Evolutionary conservation across 2,113 vertebrate species (phyloP).

Genomic region (Ardeotis arabs): DNA sequence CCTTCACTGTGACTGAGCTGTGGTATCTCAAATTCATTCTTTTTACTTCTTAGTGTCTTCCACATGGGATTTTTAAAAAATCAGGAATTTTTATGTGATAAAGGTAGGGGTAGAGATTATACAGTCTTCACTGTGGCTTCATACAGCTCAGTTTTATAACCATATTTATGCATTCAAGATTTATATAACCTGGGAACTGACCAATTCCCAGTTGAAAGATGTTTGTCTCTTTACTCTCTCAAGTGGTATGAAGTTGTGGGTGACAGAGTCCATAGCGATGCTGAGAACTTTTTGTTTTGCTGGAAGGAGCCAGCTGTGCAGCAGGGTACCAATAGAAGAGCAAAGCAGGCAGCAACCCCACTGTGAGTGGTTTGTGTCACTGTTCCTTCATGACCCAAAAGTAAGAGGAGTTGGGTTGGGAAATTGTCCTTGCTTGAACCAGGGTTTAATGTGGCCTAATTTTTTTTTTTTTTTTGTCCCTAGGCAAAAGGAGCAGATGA

Average conservation of each 20-base stretch:
- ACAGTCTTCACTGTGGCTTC: neutral
- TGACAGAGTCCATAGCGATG: neutral
- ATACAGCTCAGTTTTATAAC: conserved; percentile 8
- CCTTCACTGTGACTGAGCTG: neutral
- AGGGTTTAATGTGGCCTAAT: neutral
- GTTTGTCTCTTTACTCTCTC: conserved; percentile 10
- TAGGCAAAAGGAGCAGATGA: conserved; percentile 93
- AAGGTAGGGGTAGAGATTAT: neutral
- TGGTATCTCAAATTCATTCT: neutral
- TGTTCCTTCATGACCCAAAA: neutral
- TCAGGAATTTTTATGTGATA: neutral
- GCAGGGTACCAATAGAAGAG: conserved; percentile 8
- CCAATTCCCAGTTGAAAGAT: neutral
- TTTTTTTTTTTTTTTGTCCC: neutral
- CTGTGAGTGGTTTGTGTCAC: neutral
- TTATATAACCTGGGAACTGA: conserved; percentile 37
- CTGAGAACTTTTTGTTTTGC: conserved; percentile 38
- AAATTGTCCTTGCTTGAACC: conserved; percentile 17
- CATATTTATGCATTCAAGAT: neutral
- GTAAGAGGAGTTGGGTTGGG: neutral
- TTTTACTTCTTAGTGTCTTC: neutral
- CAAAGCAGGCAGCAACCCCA: neutral
- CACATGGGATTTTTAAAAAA: neutral
- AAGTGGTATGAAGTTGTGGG: conserved; percentile 4
- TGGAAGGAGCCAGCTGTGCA: conserved; percentile 15